Evolutionary conservation across 92 coral and sea anemone genomes (phyloP).

Genomic region (Hydrozoanthus gracilis): DNA sequence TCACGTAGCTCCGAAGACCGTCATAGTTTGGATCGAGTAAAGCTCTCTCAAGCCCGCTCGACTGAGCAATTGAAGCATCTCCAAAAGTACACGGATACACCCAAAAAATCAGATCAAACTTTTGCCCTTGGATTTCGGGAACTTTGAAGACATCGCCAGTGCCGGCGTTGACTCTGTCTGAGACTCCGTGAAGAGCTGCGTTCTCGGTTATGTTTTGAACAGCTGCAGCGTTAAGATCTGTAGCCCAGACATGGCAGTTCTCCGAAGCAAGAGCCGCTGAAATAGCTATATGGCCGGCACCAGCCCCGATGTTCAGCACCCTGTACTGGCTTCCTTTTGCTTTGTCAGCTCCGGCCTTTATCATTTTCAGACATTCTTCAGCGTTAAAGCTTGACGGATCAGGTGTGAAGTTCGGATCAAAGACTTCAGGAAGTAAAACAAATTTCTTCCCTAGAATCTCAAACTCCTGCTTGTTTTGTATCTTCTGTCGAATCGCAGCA

Average conservation of each 20-base stretch:
- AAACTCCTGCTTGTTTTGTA: conserved; percentile 51
- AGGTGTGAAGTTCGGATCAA: conserved; percentile 56
- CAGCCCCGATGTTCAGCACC: conserved; percentile 67
- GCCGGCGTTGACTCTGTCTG: conserved; percentile 52
- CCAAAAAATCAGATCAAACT: conserved; percentile 68
- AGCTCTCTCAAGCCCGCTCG: conserved; percentile 57
- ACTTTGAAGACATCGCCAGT: conserved; percentile 61
- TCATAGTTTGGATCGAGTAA: conserved; percentile 60
- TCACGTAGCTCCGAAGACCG: conserved; percentile 61
- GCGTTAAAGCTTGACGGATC: conserved; percentile 51
- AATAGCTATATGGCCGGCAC: conserved; percentile 59
- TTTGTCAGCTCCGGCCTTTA: conserved; percentile 43
- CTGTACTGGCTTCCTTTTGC: conserved; percentile 36
- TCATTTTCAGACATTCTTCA: conserved; percentile 37
- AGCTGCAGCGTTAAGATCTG: conserved; percentile 61
- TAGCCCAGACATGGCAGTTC: conserved; percentile 62
- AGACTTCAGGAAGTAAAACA: conserved; percentile 63
- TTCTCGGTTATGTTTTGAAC: conserved; percentile 66
- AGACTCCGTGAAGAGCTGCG: conserved; percentile 58
- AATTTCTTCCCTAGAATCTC: conserved; percentile 56
- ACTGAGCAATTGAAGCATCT: conserved; percentile 33
- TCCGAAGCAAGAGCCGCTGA: conserved; percentile 52
- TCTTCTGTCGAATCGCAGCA: conserved; percentile 55
- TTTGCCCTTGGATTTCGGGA: conserved; percentile 46
- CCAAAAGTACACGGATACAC: conserved; percentile 55